These are phyloP conservation scores for Pseudococcus jackbeardsleyi DNA, from an alignment of 2,888 invertebrate species.

Conservation along the genomic window DNA sequence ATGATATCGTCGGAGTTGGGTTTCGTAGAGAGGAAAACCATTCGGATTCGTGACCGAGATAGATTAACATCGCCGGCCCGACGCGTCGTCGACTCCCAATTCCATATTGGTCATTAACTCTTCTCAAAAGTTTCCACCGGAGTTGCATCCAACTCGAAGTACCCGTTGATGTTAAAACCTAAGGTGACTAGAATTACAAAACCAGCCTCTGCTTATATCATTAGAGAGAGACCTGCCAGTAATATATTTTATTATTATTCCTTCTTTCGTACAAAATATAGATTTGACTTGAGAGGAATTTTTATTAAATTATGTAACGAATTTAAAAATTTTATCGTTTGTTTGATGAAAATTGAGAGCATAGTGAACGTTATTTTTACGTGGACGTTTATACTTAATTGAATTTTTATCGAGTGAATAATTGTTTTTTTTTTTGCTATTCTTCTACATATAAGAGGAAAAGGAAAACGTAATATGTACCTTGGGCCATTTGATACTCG, in stretches of 20 bases:
- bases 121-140: conserved; percentile 17
- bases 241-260: conserved; percentile 17
- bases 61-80: background rate
- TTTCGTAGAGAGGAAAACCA: conserved; percentile 6
- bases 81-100: background rate
- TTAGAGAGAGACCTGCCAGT: background rate
- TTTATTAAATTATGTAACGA: background rate
- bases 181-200: conserved; percentile 29
- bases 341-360: background rate
- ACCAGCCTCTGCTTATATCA: conserved; percentile 26
- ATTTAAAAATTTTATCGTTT: conserved; percentile 16
- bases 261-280: conserved; percentile 18
- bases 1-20: background rate
- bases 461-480: conserved; percentile 1
- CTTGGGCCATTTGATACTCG: conserved; percentile 12
- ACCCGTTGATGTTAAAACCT: background rate
- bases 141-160: background rate
- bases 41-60: conserved; percentile 35
- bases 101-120: conserved; percentile 34
- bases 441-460: background rate
- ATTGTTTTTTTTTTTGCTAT: background rate
- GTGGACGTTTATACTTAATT: background rate
- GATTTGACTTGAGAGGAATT: background rate
- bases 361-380: background rate
- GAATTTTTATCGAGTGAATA: conserved; percentile 18